phyloP scores from a whole-genome alignment of 2,888 invertebrate genomes.

The Eupithecia insigniata region DNA sequence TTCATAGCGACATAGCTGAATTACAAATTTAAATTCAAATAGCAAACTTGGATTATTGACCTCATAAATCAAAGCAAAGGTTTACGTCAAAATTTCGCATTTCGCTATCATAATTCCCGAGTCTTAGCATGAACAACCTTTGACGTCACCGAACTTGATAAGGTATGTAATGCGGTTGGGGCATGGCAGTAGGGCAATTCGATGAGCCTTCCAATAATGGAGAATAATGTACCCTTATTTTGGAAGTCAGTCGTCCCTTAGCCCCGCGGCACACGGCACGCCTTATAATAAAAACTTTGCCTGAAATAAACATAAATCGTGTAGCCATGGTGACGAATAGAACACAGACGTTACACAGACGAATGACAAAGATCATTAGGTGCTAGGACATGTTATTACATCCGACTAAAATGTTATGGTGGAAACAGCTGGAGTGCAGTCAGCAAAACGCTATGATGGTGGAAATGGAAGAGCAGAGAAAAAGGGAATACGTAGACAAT shows the following conservation, averaged over 20 bases:
- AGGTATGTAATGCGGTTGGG: conserved; percentile 62
- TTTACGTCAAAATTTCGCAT: conserved; percentile 51
- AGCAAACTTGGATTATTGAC: conserved; percentile 44
- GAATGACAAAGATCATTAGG: conserved; percentile 55
- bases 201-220: conserved; percentile 63
- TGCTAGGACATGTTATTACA: conserved; percentile 55
- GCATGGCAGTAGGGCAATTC: conserved; percentile 65
- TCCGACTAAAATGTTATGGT: conserved; percentile 78
- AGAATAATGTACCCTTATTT: conserved; percentile 63
- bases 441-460: conserved; percentile 73
- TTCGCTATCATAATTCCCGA: conserved; percentile 51
- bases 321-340: conserved; percentile 73
- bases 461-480: conserved; percentile 72
- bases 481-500: conserved; percentile 65
- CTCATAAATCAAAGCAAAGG: conserved; percentile 44
- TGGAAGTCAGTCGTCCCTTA: conserved; percentile 72
- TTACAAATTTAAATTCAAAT: conserved; percentile 33
- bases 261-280: conserved; percentile 68
- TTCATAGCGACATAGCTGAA: conserved; percentile 21
- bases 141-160: conserved; percentile 77
- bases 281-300: conserved; percentile 48
- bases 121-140: conserved; percentile 57
- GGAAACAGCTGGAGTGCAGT: conserved; percentile 76
- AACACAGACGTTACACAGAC: conserved; percentile 52
- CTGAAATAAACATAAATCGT: conserved; percentile 45